Base-by-base conservation (phyloP, 2,888 invertebrate genomes). In the Ichneumoninae sp. region DNA sequence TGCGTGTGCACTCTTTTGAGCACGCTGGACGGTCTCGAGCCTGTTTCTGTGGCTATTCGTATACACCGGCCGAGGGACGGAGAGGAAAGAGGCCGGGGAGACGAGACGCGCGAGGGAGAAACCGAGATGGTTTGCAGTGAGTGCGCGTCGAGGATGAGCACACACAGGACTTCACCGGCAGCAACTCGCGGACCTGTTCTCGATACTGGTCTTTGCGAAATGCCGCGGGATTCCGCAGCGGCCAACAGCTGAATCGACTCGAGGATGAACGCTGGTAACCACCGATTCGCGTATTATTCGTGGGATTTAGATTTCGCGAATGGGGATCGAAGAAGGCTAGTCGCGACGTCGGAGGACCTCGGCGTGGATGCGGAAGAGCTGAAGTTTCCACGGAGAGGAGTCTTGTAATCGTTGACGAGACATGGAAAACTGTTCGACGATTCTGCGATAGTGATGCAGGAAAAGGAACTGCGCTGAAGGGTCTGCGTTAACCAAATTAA, bases 151-250 rank as follows among this genome's bases (percentile, higher is more conserved):
- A 70, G 77, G 84, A 75, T 72, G 81, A 77, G 81, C 83, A 80
- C 83, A 82, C 84, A 81, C 79, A 81, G 83, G 85, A 83, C 81
- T 71, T 75, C 84, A 65, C 68, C 80, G 50, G 68, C 77, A 78
- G 50, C 75, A 22, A 65, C 66, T 76, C 76, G 75, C 84, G 90
- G 91, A 92, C 92, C 90, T 89, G 91, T 92, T 91, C 90, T 89
- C 89, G 90, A 89, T 91, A 89, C 89, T 85, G 90, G 89, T 91
- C 91, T 89, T 90, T 91, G 89, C 90, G 89, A 91, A 91, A 90
- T 88, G 89, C 91, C 90, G 90, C 89, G 87, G 85, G 90, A 91
- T 91, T 91, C 89, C 89, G 80, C 81, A 54, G 77, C 72, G 50
- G 75, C 60, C 60, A 62, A 26, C 79, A 30, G 52, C 52, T 26